Evolutionary conservation across 2,888 invertebrate species (phyloP).

Genomic region (Iphiclides podalirius): DNA sequence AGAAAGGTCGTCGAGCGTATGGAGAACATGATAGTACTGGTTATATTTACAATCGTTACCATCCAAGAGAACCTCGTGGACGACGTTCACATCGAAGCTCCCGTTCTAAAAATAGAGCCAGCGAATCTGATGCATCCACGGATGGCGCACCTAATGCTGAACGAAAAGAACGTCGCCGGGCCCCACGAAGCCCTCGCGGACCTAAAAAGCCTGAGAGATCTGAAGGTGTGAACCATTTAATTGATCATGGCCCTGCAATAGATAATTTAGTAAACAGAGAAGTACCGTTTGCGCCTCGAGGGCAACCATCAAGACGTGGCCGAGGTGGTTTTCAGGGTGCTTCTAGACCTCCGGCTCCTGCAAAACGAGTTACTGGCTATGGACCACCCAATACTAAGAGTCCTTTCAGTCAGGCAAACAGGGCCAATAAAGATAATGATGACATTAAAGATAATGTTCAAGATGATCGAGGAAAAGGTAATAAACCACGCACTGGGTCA

Average conservation of each 20-base stretch:
- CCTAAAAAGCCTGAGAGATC: conserved; percentile 82
- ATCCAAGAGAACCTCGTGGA: conserved; percentile 70
- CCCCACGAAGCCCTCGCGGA: conserved; percentile 74
- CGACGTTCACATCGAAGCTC: conserved; percentile 73
- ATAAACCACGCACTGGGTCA: conserved; percentile 84
- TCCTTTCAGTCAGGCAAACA: conserved; percentile 82
- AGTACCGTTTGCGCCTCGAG: conserved; percentile 88
- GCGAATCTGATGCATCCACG: conserved; percentile 88
- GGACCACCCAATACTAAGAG: conserved; percentile 90
- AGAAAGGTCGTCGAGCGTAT: conserved; percentile 59
- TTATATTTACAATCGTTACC: conserved; percentile 68
- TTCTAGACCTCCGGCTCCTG: conserved; percentile 68
- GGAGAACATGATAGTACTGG: conserved; percentile 59
- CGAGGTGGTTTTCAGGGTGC: conserved; percentile 81
- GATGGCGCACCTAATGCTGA: conserved; percentile 82
- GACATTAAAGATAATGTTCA: conserved; percentile 54
- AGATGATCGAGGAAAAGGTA: conserved; percentile 83
- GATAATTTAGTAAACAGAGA: conserved; percentile 79
- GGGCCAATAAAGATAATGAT: conserved; percentile 62
- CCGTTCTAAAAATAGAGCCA: conserved; percentile 72
- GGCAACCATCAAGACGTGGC: conserved; percentile 93
- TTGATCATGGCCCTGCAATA: conserved; percentile 41
- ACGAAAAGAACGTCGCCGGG: conserved; percentile 79
- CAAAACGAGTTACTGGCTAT: conserved; percentile 85
- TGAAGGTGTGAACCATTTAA: conserved; percentile 61